Percentiles rank a stretch among this genome's conserved stretches.
These are phyloP conservation scores for Tanypteryx hageni DNA, from an alignment of 2,888 invertebrate species.

Conservation along the genomic window DNA sequence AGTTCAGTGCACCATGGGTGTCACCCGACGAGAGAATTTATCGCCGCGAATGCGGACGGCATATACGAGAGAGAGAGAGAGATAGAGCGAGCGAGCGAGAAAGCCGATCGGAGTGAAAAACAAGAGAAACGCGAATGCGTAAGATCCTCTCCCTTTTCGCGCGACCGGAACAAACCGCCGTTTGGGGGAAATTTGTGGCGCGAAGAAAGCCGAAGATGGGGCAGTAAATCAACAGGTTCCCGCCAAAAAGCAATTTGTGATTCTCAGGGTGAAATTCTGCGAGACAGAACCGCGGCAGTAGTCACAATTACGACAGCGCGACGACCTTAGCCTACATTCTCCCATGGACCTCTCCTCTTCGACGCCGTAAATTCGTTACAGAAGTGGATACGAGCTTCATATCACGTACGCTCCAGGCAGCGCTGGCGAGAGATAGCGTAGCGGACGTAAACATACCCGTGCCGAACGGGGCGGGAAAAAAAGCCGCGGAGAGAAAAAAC, in stretches of 20 bases:
- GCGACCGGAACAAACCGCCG: too few species aligned
- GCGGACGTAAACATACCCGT: not conserved
- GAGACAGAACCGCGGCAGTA: too few species aligned
- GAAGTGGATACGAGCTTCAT: not conserved
- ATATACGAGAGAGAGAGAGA: not conserved
- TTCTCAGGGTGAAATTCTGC: too few species aligned
- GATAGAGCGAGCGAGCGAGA: not conserved
- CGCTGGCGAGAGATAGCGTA: not conserved
- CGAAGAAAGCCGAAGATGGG: not conserved
- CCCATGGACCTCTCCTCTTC: not conserved
- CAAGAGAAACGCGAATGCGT: not conserved
- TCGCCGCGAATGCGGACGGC: not conserved
- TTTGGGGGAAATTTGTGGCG: not conserved
- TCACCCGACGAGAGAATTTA: not conserved
- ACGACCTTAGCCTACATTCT: conserved; percentile 28
- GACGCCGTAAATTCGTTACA: not conserved
- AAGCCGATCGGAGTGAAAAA: not conserved
- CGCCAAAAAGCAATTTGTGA: not conserved
- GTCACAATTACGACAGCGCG: not conserved
- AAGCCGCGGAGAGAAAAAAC: too few species aligned
- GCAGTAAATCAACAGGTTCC: not conserved
- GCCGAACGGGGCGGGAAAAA: too few species aligned
- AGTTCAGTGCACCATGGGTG: not conserved
- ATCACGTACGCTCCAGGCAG: not conserved
- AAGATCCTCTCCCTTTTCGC: not conserved